Evolutionary conservation across 2,888 invertebrate genomes (phyloP).

Genomic region (Sthenelais limicola): DNA sequence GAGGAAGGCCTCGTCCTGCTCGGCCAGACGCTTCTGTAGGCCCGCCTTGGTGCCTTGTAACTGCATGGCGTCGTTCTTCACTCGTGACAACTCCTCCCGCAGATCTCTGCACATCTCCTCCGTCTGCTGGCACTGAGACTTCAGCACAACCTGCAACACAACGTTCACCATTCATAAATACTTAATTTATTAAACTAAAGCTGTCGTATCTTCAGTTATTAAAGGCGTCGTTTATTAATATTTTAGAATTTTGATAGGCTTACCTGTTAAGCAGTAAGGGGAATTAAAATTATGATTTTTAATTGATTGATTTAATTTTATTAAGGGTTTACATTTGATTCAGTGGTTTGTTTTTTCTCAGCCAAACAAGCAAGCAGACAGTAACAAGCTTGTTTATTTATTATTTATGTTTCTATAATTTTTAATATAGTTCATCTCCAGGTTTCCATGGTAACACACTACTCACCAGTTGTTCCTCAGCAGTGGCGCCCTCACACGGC

Average conservation of each 20-base stretch:
- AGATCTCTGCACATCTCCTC: slow-evolving; percentile 58
- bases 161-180: background rate
- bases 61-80: slow-evolving; percentile 64
- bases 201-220: too few relatives aligned
- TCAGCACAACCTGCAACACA: slow-evolving; percentile 58
- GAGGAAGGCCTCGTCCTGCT: slow-evolving; percentile 64
- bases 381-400: background rate
- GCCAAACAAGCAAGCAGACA: background rate
- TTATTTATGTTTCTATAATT: background rate
- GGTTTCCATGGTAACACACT: too few relatives aligned
- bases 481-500: slow-evolving; percentile 53
- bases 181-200: too few relatives aligned
- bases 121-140: slow-evolving; percentile 61
- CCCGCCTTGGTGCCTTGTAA: slow-evolving; percentile 68
- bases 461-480: slow-evolving; percentile 61
- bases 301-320: too few relatives aligned
- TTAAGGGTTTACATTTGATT: background rate
- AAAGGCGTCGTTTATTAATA: slow-evolving; percentile 1
- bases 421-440: too few relatives aligned
- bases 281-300: too few relatives aligned
- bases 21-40: slow-evolving; percentile 64
- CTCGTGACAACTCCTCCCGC: slow-evolving; percentile 60
- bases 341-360: background rate
- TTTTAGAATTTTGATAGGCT: too few relatives aligned
- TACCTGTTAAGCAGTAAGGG: too few relatives aligned